Evolutionary conservation across 2,113 vertebrate genomes (phyloP).

Genomic region (Ammospiza caudacuta): DNA sequence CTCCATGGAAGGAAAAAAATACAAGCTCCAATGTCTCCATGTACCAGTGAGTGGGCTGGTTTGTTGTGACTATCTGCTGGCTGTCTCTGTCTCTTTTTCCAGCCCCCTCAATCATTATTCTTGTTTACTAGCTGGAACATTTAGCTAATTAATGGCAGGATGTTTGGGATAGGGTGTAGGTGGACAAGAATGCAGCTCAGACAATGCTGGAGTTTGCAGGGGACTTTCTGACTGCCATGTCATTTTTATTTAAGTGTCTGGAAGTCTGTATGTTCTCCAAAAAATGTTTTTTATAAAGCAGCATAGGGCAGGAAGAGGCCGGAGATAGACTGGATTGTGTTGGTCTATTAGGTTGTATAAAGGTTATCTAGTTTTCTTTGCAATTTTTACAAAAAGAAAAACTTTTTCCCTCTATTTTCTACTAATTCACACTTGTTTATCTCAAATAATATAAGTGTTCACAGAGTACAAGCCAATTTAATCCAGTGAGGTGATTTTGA

Average conservation of each 20-base stretch:
- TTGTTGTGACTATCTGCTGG: slow-evolving; percentile 74
- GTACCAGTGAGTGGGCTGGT: slow-evolving; percentile 62
- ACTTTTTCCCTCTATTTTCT: background rate
- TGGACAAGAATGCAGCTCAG: slow-evolving; percentile 75
- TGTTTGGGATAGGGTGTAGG: slow-evolving; percentile 79
- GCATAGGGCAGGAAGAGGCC: slow-evolving; percentile 23
- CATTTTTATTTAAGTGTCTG: slow-evolving; percentile 30
- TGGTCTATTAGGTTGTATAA: background rate
- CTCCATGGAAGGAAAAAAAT: slow-evolving; percentile 44
- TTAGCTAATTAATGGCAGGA: slow-evolving; percentile 84
- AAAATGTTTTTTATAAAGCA: background rate
- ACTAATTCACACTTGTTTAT: background rate
- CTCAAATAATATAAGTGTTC: background rate
- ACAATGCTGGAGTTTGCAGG: slow-evolving; percentile 66
- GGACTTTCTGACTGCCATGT: slow-evolving; percentile 47
- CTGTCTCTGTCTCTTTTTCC: slow-evolving; percentile 70
- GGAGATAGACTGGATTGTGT: background rate
- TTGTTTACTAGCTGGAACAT: slow-evolving; percentile 77
- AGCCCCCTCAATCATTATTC: slow-evolving; percentile 69
- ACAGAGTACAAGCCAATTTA: background rate
- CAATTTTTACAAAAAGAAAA: background rate
- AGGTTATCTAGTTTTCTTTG: background rate
- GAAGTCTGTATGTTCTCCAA: slow-evolving; percentile 34
- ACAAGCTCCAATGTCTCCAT: slow-evolving; percentile 16
- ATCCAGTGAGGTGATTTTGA: background rate